phyloP scores from a whole-genome alignment of 2,888 invertebrate genomes.

The Suillia variegata region DNA sequence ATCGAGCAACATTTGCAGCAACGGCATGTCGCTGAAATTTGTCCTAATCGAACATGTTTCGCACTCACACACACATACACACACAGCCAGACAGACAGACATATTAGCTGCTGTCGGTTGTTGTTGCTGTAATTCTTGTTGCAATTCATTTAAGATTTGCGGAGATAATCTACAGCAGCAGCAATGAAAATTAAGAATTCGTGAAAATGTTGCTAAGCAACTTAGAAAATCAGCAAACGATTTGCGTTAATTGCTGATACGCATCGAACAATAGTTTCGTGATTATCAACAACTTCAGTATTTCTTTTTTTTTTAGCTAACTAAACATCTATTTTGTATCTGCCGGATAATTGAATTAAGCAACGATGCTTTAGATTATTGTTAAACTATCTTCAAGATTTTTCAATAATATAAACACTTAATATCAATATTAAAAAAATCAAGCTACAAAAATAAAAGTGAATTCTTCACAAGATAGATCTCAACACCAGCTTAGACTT shows the following conservation, averaged over 20 bases:
- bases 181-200: slow-evolving; percentile 12
- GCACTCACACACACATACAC: neutral
- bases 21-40: neutral
- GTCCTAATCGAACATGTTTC: neutral
- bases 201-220: slow-evolving; percentile 13
- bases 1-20: neutral
- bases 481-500: no score
- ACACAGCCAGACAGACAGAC: no score
- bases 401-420: no score
- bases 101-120: neutral
- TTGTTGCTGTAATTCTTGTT: neutral
- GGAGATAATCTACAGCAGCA: slow-evolving; percentile 3
- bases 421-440: no score
- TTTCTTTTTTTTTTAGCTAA: no score
- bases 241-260: slow-evolving; percentile 9
- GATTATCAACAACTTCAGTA: neutral
- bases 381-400: no score
- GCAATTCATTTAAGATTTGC: neutral
- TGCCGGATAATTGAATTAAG: no score
- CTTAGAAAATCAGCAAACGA: slow-evolving; percentile 7
- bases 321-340: no score
- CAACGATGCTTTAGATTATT: no score
- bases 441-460: no score
- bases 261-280: neutral
- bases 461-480: no score